Conservation (phyloP, 2,797 vertebrate species). For the Delichon dasypus region DNA sequence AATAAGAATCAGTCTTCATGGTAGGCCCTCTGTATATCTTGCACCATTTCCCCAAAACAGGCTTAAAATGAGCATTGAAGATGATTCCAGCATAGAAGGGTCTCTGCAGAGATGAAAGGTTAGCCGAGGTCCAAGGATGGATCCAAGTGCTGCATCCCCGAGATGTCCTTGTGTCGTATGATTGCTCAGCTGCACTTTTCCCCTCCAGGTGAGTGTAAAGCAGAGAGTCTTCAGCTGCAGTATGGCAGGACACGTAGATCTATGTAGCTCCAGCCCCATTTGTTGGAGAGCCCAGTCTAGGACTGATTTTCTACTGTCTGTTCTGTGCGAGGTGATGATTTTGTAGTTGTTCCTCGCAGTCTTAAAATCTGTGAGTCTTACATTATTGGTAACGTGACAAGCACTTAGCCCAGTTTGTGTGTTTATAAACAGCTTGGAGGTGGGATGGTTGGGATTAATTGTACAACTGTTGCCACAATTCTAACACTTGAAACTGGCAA, state of each 20-base stretch:
- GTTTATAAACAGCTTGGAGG: not conserved
- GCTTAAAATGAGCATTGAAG: not conserved
- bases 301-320: not conserved
- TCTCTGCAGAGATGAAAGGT: not conserved
- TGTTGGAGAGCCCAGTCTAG: not conserved
- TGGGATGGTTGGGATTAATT: not conserved
- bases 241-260: accelerated
- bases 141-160: not conserved
- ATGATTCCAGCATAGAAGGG: not conserved
- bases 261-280: not conserved
- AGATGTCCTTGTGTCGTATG: not conserved
- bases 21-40: not conserved
- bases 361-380: not conserved
- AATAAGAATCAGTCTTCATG: not conserved
- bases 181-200: not conserved
- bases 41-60: not conserved
- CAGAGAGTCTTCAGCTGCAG: not conserved
- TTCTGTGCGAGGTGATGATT: not conserved
- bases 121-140: not conserved
- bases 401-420: not conserved
- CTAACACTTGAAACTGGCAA: not conserved
- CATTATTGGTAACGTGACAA: not conserved
- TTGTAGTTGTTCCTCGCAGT: accelerated
- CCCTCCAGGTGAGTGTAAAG: not conserved
- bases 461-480: not conserved